Base-by-base conservation (phyloP, 2,888 invertebrate species). In the Platycheirus rosarum region DNA sequence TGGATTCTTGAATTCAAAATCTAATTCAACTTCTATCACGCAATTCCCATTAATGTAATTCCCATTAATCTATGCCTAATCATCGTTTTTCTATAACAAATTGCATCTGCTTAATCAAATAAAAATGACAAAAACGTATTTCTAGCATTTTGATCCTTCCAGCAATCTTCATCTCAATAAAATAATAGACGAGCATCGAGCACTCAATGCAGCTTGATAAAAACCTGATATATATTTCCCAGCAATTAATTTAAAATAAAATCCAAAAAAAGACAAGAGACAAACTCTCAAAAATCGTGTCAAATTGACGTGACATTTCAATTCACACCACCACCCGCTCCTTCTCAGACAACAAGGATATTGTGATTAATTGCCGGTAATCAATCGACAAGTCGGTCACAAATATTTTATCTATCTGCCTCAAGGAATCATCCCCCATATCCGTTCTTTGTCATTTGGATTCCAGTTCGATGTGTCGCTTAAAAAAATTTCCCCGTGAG, bases 291-390 rank as follows among this genome's bases (percentile, higher is more conserved):
- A 73, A 55, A 65, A 65, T 73, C 63, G 73, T 73, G 73, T 73
- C 63, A 57, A 53, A 46, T 63, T 63, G 53, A 73, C 63, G 71
- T 63, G 63, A 65, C 55, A 65, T 73, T 55, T 63, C 65, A 65
- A 73, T 73, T 40, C 55, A 29, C 13, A 57, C 6, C 40, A 57
- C 40, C 63, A 55, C 55, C 63, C 63, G 37, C 63, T 32, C 37
- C 7, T 0, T 23, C 8, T 16, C 4, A 46, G 13, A 23, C 11
- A 46, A 46, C 46, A 26, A 55, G 65, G 55, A 63, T 71, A 23
- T 51, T 71, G n/a, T n/a, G 71, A 71, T 71, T 53, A 48, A 69
- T 69, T 46, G 44, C 2, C 16, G 7, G 46, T 26, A 69, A 69
- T 69, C 69, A 69, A 69, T 69, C 55, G 35, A 55, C 44, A 44